Base-by-base conservation (phyloP, 1,140 invertebrate genomes). In the Drosophila dunni region DNA sequence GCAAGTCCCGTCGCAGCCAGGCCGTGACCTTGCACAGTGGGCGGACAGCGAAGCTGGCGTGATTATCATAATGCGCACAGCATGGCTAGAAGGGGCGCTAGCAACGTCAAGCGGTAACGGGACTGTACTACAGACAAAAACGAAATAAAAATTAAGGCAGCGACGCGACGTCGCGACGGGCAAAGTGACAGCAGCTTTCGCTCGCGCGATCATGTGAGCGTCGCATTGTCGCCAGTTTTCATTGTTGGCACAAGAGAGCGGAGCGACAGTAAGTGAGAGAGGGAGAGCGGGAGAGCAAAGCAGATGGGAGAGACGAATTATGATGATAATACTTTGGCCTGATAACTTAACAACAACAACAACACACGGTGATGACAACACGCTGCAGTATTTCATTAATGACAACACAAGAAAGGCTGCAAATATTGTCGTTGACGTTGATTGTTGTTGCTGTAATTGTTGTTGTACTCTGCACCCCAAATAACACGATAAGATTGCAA, bases 121-220 rank as follows among this genome's bases (percentile, higher is more conserved):
- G 38, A 79, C 83, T 86, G 83, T 86, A 86, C 82, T 64, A 48
- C 24, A 29, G 24, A 48, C 40, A 45, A n/a, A 56, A 36, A 20
- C 17, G 17, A 17, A 11, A 51, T 46, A 38, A 24, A 8, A 40
- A 34, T 15, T 20, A 20, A 29, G 15, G 38, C 46, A 54, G 20
- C 65, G 42, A 61, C 57, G 53, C n/a, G 29, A 36, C 36, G 20
- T 9, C 11, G 36, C 61, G 48, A 40, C 50, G 34, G 38, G 10
- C 45, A 8, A 40, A 40, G 15, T 29, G 46, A 38, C 65, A 63
- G 34, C 75, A 86, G 71, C 83, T 86, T 86, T 88, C 83, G 84
- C 83, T 61, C 77, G 84, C 83, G 57, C 77, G 83, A 88, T 88
- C 83, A 88, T 88, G 83, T 88, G 83, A 88, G 84, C 83, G 68